Evolutionary conservation across 2,113 vertebrate genomes (phyloP).

Genomic region (Rhinolophus sinicus): DNA sequence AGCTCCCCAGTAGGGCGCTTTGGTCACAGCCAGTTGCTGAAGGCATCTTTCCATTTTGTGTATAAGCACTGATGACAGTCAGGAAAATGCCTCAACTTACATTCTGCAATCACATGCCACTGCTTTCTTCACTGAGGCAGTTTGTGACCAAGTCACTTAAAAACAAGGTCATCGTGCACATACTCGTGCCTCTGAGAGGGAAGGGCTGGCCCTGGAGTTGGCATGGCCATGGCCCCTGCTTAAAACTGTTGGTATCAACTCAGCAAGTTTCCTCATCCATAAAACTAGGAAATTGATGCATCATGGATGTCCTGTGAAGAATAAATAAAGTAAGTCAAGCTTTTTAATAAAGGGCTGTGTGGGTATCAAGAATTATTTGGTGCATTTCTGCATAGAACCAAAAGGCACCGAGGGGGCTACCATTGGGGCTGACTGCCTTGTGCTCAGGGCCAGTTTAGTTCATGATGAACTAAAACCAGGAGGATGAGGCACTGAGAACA

Average conservation of each 20-base stretch:
- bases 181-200: neutral
- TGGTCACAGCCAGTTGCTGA: neutral
- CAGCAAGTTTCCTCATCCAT: neutral
- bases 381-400: neutral
- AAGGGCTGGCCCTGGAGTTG: too few relatives aligned
- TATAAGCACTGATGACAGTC: neutral
- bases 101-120: neutral
- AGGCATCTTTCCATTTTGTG: neutral
- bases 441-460: neutral
- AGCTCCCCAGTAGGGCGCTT: neutral
- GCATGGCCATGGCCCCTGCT: neutral
- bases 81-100: neutral
- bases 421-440: too few relatives aligned
- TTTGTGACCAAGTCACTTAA: neutral
- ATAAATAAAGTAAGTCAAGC: neutral
- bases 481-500: neutral
- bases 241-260: too few relatives aligned
- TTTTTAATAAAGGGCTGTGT: neutral
- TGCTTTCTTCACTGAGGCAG: neutral
- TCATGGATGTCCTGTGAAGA: neutral
- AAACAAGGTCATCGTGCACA: accelerated
- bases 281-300: neutral
- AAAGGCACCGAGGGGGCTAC: too few relatives aligned
- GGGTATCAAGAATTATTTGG: neutral
- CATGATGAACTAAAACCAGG: neutral